Evolutionary conservation across 2,797 vertebrate genomes (phyloP).

Genomic region (Rhabdophis nuchalis): DNA sequence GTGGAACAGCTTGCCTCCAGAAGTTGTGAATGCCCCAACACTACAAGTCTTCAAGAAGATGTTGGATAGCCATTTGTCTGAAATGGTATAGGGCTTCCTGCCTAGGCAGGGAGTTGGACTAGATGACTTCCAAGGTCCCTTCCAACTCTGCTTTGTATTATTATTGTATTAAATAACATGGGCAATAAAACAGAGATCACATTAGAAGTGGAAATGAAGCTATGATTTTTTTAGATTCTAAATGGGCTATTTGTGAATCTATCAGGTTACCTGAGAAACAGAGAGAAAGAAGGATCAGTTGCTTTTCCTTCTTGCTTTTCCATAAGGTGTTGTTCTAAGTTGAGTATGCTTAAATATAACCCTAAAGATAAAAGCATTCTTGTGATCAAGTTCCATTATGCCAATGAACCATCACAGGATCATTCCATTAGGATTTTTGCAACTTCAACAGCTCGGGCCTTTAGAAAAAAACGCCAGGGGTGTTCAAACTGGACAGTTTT

Average conservation of each 20-base stretch:
- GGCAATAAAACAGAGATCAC: not conserved
- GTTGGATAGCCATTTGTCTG: no score
- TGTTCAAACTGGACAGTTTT: no score
- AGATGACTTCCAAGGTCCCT: no score
- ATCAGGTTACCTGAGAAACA: not conserved
- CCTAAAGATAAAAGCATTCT: not conserved
- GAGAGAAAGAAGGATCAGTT: not conserved
- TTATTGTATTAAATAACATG: no score
- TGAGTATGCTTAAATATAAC: not conserved
- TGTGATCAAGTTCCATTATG: not conserved
- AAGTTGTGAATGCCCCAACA: no score
- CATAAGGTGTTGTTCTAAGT: not conserved
- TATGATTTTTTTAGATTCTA: not conserved
- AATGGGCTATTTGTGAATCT: not conserved
- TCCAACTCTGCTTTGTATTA: no score
- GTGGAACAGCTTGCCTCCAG: no score
- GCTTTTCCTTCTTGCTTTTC: not conserved
- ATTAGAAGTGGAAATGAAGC: not conserved
- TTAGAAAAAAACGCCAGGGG: no score
- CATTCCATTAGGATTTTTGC: not conserved
- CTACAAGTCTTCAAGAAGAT: no score
- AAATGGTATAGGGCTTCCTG: no score
- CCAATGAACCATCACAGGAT: not conserved
- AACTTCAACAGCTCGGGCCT: not conserved
- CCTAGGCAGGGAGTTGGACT: no score